These are phyloP conservation scores for Cheilosia impressa DNA, from an alignment of 2,888 invertebrate genomes.

Conservation along the genomic window DNA sequence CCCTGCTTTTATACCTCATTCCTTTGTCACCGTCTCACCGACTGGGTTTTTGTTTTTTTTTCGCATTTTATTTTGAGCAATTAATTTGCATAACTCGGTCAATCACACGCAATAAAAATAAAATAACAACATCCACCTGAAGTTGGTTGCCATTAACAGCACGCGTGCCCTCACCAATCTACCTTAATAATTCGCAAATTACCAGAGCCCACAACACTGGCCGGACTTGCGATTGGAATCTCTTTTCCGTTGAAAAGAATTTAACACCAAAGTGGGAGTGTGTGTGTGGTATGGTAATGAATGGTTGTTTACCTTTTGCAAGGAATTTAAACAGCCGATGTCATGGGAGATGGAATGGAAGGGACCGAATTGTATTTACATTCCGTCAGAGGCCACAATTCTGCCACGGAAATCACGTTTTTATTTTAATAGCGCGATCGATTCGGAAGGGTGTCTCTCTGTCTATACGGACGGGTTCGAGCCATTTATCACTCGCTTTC, in stretches of 20 bases:
- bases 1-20: too few species aligned
- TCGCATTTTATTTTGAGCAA: constrained; percentile 20
- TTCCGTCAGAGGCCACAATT: not conserved
- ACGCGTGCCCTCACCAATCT: not conserved
- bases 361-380: too few species aligned
- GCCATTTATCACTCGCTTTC: too few species aligned
- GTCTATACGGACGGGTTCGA: too few species aligned
- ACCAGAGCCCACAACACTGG: not conserved
- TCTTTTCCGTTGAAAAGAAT: constrained; percentile 20
- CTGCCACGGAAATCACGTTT: not conserved
- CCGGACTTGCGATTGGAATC: constrained; percentile 15
- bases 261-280: not conserved
- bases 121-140: constrained; percentile 30
- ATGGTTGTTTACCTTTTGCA: constrained; percentile 6
- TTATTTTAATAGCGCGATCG: too few species aligned
- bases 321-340: not conserved
- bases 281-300: constrained; percentile 10
- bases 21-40: too few species aligned
- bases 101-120: constrained; percentile 51
- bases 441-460: too few species aligned
- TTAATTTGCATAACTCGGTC: constrained; percentile 58
- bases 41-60: not conserved
- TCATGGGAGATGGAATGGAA: too few species aligned
- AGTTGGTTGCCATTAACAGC: not conserved
- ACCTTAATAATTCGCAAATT: constrained; percentile 34